Evolutionary conservation across 1,140 invertebrate genomes (phyloP), one percentile per base, ranked within the genome.

Genomic region (Thalassaphorura encarpata): DNA sequence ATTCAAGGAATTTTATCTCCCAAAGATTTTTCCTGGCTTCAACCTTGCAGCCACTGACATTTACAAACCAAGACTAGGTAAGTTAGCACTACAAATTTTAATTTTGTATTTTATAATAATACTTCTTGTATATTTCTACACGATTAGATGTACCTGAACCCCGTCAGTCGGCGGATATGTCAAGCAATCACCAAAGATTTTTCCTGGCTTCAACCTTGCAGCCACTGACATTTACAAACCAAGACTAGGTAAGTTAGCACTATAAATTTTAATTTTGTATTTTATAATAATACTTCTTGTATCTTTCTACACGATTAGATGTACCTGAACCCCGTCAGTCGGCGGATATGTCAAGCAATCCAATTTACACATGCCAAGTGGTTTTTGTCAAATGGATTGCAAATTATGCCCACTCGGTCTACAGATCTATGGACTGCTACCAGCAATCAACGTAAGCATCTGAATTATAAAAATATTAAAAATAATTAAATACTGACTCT

Each of bases 1-100:
- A 64, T 97, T 97, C 68, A 93, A 93, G 74, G 73, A 82, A 39
- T 87, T 87, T 68, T 97, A 97, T 72, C 75, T 97, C 56, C 84
- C 83, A 28, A 79, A 88, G 66, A 86, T 97, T 64, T 94, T 94
- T 72, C 90, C 91, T 1, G 81, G 86, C 64, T 95, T 94, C 69
- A 82, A 86, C 68, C 75, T 80, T 42, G 81, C 77, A 65, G n/a
- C n/a, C n/a, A 89, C 87, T 64, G 89, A 85, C 26, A 76, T 96
- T 24, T 96, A 96, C 69, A 83, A 84, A 69, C 89, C 89, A 31
- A 83, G 81, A 69, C 74, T 95, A 70, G 87, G 90, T 82, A 75
- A 69, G 65, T 19, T 36, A 11, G 4, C 28, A 5, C 21, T 15
- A 49, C 5, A 43, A n/a, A 13, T 42, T 28, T 19, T 18, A 45